Percentiles rank a stretch among this genome's conserved stretches.
Conservation (phyloP, 2,113 vertebrate genomes). For the Oncorhynchus kisutch region DNA sequence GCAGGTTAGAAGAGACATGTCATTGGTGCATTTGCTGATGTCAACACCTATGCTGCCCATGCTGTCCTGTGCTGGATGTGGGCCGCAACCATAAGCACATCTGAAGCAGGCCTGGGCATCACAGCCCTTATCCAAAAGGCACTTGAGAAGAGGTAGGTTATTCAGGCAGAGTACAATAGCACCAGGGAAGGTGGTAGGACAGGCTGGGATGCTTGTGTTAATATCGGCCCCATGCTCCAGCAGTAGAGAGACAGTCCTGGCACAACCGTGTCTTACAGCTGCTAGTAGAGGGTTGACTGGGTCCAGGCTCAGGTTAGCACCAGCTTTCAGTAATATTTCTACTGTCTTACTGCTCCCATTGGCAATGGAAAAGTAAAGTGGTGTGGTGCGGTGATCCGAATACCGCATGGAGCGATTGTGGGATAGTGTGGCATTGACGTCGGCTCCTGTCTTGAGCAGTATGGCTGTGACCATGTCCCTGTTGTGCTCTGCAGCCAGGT, state of each 20-base stretch:
- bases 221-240: conserved; percentile 86
- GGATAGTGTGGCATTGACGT: conserved; percentile 83
- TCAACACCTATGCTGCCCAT: conserved; percentile 34
- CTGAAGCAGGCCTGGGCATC: conserved; percentile 83
- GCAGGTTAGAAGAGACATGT: conserved; percentile 44
- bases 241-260: conserved; percentile 81
- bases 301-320: conserved; percentile 84
- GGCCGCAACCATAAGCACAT: conserved; percentile 76
- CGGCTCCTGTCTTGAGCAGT: conserved; percentile 85
- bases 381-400: conserved; percentile 80
- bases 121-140: conserved; percentile 86
- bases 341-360: conserved; percentile 79
- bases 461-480: conserved; percentile 77
- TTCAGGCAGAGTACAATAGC: conserved; percentile 85
- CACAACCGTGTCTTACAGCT: conserved; percentile 82
- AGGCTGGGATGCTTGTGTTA: conserved; percentile 76
- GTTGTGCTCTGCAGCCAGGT: conserved; percentile 87
- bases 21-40: conserved; percentile 17
- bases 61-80: conserved; percentile 72
- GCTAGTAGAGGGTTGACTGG: conserved; percentile 85
- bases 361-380: conserved; percentile 85
- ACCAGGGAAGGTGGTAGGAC: conserved; percentile 84
- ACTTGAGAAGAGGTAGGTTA: conserved; percentile 82
- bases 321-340: conserved; percentile 81
- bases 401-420: conserved; percentile 78